These are phyloP conservation scores for Babyrousa celebensis DNA, from an alignment of 2,797 vertebrate species.

Conservation along the genomic window DNA sequence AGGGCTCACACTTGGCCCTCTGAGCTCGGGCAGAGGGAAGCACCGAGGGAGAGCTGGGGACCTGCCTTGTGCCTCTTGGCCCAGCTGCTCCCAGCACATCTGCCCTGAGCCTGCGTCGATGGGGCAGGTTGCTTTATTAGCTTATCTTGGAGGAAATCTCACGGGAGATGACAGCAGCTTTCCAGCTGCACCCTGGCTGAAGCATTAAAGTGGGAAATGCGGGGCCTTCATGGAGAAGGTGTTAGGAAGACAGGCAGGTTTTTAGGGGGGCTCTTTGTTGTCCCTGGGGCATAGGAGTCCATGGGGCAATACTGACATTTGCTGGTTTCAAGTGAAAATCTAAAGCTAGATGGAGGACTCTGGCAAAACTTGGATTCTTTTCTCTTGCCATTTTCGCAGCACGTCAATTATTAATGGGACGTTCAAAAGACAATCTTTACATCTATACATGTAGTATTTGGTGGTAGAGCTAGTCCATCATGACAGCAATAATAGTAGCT, in stretches of 20 bases:
- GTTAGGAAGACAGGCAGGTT: background rate
- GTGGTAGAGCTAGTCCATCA: background rate
- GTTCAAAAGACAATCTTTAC: background rate
- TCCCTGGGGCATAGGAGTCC: background rate
- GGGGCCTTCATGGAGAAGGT: background rate
- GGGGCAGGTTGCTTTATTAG: constrained; percentile 43
- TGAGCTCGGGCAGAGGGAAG: background rate
- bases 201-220: background rate
- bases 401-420: background rate
- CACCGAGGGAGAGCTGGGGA: background rate
- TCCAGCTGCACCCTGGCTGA: constrained; percentile 31
- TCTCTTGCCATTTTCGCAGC: background rate
- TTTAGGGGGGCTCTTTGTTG: background rate
- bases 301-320: background rate
- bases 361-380: background rate
- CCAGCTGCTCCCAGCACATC: background rate
- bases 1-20: background rate
- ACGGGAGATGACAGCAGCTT: constrained; percentile 29
- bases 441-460: background rate
- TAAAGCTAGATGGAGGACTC: background rate
- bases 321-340: background rate
- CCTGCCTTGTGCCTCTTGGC: background rate
- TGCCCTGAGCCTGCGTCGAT: background rate
- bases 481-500: background rate
- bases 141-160: constrained; percentile 29